Evolutionary conservation across 2,888 invertebrate genomes (phyloP), one percentile per base, ranked within the genome.

Genomic region (Sicus ferrugineus): DNA sequence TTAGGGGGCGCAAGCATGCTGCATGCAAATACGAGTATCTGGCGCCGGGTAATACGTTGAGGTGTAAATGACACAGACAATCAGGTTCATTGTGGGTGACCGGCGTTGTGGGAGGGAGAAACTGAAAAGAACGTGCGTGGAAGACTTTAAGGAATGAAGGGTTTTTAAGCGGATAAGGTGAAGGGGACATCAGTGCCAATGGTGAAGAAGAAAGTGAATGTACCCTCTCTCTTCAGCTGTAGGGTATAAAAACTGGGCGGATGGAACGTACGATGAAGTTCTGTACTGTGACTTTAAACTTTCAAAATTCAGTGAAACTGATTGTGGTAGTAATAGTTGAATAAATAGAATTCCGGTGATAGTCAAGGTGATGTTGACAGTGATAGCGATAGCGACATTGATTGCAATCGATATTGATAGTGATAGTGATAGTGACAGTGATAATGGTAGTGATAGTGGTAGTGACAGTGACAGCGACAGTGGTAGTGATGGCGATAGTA

Each of bases 11-110:
- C 19, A 34, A 52, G 38, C 65, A 65, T 54, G 65, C 52, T 65
- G 65, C 65, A 65, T 65, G 52, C 34, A 52, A 64, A 50, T 26
- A n/a, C n/a, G n/a, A n/a, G n/a, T n/a, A 34, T 26, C 54, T 38
- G 19, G 26, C 14, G 26, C 26, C 16, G 54, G 23, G 52, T 64
- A 52, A 52, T 64, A 28, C 52, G 23, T 42, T n/a, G 65, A 65
- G 65, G 34, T 65, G 65, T 54, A 65, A 65, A 65, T 65, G 65
- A 65, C 38, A 38, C 28, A 61, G 61, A 38, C n/a, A 42, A 42
- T 42, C 42, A 9, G 4, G 42, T 42, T 42, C 16, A 42, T 14
- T 4, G 42, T 7, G 42, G 42, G 42, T 16, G 42, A 42, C 14
- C n/a, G n/a, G n/a, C n/a, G n/a, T n/a, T n/a, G n/a, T n/a, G 14